Conservation (phyloP, 2,797 vertebrate species). For the Valencia hispanica region DNA sequence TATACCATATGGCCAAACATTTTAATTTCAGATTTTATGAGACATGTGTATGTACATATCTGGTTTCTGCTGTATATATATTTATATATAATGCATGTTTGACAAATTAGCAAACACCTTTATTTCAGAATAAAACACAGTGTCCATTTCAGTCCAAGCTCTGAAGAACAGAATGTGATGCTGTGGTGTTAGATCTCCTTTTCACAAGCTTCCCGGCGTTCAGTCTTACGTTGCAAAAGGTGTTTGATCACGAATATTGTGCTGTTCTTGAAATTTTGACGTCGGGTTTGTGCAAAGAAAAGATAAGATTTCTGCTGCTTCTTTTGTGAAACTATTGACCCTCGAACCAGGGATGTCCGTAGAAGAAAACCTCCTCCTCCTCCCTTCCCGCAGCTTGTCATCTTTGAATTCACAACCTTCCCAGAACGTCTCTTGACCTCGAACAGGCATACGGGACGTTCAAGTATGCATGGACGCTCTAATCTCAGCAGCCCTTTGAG, state of each 20-base stretch:
- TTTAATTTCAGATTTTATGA: background rate
- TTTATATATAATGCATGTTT: slow-evolving; percentile 16
- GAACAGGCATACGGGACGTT: background rate
- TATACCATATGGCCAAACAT: background rate
- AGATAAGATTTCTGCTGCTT: slow-evolving; percentile 25
- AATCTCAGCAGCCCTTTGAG: slow-evolving; percentile 63
- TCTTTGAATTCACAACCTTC: slow-evolving; percentile 43
- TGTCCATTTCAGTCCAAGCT: slow-evolving; percentile 18
- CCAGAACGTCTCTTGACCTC: background rate
- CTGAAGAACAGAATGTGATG: slow-evolving; percentile 19
- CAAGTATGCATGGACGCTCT: slow-evolving; percentile 59
- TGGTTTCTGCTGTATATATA: background rate
- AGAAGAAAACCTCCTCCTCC: slow-evolving; percentile 39
- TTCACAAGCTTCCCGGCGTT: slow-evolving; percentile 12
- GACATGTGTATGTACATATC: background rate
- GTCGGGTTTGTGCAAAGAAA: slow-evolving; percentile 26
- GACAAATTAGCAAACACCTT: slow-evolving; percentile 36
- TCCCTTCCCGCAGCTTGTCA: slow-evolving; percentile 39
- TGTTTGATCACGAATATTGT: slow-evolving; percentile 21
- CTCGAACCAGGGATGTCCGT: slow-evolving; percentile 33
- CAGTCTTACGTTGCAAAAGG: slow-evolving; percentile 23
- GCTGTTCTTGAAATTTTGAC: slow-evolving; percentile 19
- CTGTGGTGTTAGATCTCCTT: slow-evolving; percentile 20
- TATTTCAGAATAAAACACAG: slow-evolving; percentile 32
- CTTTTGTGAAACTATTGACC: slow-evolving; percentile 16